phyloP scores from a whole-genome alignment of 2,797 vertebrate genomes.

The Apodemus agrarius region DNA sequence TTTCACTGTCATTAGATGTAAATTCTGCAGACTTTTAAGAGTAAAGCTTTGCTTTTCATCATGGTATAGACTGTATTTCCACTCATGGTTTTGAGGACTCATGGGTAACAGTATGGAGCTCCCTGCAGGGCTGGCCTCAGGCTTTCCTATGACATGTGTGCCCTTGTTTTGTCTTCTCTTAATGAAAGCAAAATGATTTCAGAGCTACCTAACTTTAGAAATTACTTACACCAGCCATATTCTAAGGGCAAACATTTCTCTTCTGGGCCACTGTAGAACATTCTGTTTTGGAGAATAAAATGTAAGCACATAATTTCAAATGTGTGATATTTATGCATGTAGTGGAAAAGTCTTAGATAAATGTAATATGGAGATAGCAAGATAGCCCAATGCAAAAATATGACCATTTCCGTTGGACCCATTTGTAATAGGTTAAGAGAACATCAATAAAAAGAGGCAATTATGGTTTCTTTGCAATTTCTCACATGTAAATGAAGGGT shows the following conservation, averaged over 20 bases:
- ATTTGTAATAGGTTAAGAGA: neutral
- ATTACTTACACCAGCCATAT: neutral
- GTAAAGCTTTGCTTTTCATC: neutral
- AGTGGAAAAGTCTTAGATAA: neutral
- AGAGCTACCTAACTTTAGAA: neutral
- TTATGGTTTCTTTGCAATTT: neutral
- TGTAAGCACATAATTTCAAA: neutral
- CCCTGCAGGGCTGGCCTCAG: neutral
- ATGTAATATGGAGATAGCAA: neutral
- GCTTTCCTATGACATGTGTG: neutral
- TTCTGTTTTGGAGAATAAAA: neutral
- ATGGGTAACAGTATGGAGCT: neutral
- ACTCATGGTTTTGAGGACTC: neutral
- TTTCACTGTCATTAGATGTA: neutral
- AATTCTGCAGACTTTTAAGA: neutral
- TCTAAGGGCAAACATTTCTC: neutral
- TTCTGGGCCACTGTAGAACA: neutral
- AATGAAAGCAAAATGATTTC: neutral
- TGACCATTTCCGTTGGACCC: neutral
- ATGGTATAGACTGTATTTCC: neutral
- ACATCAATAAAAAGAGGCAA: neutral
- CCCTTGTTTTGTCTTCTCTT: neutral
- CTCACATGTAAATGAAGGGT: neutral
- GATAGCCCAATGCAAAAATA: neutral
- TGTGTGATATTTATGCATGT: neutral